Evolutionary conservation across 2,888 invertebrate species (phyloP), one percentile per base, ranked within the genome.

Genomic region (Halictus quadricinctus): DNA sequence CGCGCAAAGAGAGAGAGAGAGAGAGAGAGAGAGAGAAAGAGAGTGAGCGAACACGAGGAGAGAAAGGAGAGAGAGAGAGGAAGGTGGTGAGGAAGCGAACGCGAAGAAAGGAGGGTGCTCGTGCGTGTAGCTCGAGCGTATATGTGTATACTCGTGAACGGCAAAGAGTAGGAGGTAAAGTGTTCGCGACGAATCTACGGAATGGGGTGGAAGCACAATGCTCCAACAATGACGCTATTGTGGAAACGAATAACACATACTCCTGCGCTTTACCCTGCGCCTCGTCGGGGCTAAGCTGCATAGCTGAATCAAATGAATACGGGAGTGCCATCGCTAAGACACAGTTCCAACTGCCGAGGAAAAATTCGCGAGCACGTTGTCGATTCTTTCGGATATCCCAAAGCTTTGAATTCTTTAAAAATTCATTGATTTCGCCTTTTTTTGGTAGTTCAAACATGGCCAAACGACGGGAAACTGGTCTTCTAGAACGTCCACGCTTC

Each of bases 201-300:
- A 91, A 91, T 91, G 89, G 92, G 91, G 89, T 90, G 89, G 90
- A 91, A 90, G 90, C 91, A 93, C 93, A 93, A 93, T 93, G 93
- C 92, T 89, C 90, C 91, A 90, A 91, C 93, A 93, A 93, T 93
- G 93, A 93, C 91, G 93, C 92, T 90, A 93, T 93, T 93, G 93
- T 93, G 92, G 91, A 93, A 91, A 93, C 92, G 93, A 93, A 93
- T 93, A 93, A 93, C 93, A 91, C 91, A 92, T 93, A 91, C 92
- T 92, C 92, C 92, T 91, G 92, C 90, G 91, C 91, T 88, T 91
- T 91, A 88, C 90, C 85, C 89, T 87, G 87, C 87, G 88, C 89
- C 88, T 89, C 89, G 90, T 83, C 89, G 88, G 87, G 90, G 85
- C 89, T 90, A 90, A 91, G 91, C 90, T 91, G 90, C 89, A 90